phyloP scores from a whole-genome alignment of 2,113 vertebrate species.

The Urocitellus parryii region DNA sequence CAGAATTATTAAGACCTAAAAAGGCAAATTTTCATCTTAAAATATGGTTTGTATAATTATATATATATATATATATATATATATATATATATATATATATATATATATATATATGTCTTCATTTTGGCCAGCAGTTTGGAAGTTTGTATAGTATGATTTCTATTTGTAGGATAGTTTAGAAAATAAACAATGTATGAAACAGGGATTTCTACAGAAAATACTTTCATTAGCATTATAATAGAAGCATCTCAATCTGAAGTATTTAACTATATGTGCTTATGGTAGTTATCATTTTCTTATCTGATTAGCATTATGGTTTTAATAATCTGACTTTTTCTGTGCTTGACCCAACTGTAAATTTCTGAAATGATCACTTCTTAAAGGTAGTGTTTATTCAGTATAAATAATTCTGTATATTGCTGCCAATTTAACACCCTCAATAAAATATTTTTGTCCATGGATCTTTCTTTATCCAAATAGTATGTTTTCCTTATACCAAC shows the following conservation, averaged over 20 bases:
- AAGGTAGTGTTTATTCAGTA: background rate
- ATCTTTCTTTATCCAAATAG: background rate
- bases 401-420: background rate
- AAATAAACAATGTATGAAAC: background rate
- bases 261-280: background rate
- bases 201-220: background rate
- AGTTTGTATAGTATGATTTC: background rate
- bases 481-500: background rate
- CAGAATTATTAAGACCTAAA: background rate
- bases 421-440: background rate
- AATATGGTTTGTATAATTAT: background rate
- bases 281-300: background rate
- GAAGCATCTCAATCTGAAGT: background rate
- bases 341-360: background rate
- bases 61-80: background rate
- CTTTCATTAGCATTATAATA: background rate
- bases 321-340: background rate
- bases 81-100: too few relatives aligned
- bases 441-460: background rate
- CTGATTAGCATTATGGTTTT: background rate
- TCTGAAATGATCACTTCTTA: background rate
- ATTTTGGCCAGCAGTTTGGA: background rate
- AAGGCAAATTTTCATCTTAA: background rate
- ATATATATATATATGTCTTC: too few relatives aligned
- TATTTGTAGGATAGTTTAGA: background rate